Evolutionary conservation across 2,797 vertebrate genomes (phyloP), one percentile per base, ranked within the genome.

Genomic region (Ctenopoma kingsleyae): DNA sequence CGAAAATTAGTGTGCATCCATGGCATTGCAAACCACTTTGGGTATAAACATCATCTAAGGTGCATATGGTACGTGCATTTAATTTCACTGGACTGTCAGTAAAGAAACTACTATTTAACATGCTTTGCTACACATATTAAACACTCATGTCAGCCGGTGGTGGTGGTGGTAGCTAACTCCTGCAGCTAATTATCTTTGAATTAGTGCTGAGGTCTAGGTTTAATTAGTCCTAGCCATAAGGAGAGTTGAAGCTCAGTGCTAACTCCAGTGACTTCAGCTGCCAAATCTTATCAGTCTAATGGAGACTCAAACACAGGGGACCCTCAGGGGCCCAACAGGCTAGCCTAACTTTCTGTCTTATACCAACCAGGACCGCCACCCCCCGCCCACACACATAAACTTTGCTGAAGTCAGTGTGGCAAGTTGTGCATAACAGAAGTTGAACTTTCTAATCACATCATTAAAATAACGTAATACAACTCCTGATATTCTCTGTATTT

Each of bases 211-310:
- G 91, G 87, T 89, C 81, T 81, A 87, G 84, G 91, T 92, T 93
- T 93, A 95, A 93, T 94, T 94, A 93, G 91, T 83, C 78, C 63
- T 86, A 65, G 85, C 85, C 87, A 84, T 22, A 66, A 92, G 88
- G 87, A 90, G 79, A 83, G 73, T 74, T 76, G 82, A 87, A 90
- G 85, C 80, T 80, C 74, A 80, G 71, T 88, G 81, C 84, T 83
- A 90, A 92, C 81, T 89, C 83, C 83, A 70, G 73, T 82, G 87
- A 87, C 91, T 85, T 83, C 81, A 89, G 89, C 91, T 94, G 94
- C 93, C 93, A 94, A 87, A 85, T 86, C 91, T 92, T 81, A 93
- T 95, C 93, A 94, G 84, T 85, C 82, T 94, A 95, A 95, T 94
- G 89, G 90, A 90, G 87, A 86, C 90, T 94, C 91, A 92, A 83